Evolutionary conservation across 2,797 vertebrate species (phyloP).

Genomic region (Catharus ustulatus): DNA sequence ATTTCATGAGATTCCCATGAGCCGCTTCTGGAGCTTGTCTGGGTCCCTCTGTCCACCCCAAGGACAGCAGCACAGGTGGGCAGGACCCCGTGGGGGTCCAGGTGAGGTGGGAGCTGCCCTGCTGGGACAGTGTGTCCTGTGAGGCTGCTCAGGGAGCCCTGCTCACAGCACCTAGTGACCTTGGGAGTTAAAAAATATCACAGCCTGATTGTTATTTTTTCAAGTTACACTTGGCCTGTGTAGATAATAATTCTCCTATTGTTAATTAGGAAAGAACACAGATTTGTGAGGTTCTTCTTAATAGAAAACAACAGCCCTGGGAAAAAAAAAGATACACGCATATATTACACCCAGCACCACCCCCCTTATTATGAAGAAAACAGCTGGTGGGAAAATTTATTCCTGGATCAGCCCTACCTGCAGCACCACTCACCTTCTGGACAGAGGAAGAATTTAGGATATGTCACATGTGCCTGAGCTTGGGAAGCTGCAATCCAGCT

Average conservation of each 20-base stretch:
- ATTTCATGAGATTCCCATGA: neutral
- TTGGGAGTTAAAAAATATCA: neutral
- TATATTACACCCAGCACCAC: neutral
- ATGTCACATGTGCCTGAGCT: neutral
- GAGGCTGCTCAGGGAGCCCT: neutral
- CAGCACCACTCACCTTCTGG: neutral
- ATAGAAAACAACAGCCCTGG: neutral
- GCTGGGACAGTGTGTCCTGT: neutral
- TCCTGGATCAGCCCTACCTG: neutral
- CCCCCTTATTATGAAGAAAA: neutral
- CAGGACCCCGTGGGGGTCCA: neutral
- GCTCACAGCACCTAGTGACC: neutral
- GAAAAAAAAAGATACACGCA: accelerated
- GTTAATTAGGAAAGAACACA: neutral
- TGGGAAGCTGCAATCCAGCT: neutral
- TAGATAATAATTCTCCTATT: neutral
- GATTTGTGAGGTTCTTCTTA: neutral
- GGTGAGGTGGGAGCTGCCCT: neutral
- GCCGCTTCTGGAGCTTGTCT: neutral
- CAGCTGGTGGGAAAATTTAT: neutral
- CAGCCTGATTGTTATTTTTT: neutral
- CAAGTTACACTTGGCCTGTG: neutral
- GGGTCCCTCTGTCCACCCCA: neutral
- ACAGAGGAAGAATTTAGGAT: neutral
- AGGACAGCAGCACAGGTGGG: neutral